phyloP scores from a whole-genome alignment of 2,113 vertebrate species.

The Haemorhous mexicanus region DNA sequence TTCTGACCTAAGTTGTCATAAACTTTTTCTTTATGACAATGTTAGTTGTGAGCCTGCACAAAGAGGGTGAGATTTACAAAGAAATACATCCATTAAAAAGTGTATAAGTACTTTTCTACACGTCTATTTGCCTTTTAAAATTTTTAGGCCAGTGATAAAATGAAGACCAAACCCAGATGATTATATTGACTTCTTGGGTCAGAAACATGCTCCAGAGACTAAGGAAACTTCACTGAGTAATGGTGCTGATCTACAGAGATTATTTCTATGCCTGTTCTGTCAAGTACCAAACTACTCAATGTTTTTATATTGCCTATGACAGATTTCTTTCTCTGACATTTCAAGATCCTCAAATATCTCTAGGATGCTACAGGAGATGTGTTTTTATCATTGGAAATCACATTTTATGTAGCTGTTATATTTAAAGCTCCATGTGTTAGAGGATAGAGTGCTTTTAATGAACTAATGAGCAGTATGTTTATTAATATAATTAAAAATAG shows the following conservation, averaged over 20 bases:
- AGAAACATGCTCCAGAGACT: background rate
- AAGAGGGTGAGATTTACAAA: background rate
- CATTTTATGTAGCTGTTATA: background rate
- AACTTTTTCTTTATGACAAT: background rate
- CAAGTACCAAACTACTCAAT: background rate
- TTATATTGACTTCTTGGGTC: background rate
- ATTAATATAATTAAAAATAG: background rate
- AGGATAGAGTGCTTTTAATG: background rate
- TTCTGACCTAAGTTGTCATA: background rate
- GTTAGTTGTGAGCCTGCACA: background rate
- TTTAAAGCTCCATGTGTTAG: background rate
- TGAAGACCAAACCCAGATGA: background rate
- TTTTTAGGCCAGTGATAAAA: background rate
- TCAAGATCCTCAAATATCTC: background rate
- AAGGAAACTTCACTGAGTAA: background rate
- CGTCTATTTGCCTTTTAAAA: background rate
- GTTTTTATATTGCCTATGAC: background rate
- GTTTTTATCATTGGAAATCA: background rate
- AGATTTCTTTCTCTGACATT: slow-evolving; percentile 10
- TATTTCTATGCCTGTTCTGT: background rate
- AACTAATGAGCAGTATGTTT: background rate
- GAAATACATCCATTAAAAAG: background rate
- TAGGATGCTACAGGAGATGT: background rate
- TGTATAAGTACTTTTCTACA: background rate
- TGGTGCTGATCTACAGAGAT: background rate